A percentile compares a stretch with the other conserved stretches of the same genome.
phyloP scores from a whole-genome alignment of 2,797 vertebrate genomes.

The Myotis daubentonii region DNA sequence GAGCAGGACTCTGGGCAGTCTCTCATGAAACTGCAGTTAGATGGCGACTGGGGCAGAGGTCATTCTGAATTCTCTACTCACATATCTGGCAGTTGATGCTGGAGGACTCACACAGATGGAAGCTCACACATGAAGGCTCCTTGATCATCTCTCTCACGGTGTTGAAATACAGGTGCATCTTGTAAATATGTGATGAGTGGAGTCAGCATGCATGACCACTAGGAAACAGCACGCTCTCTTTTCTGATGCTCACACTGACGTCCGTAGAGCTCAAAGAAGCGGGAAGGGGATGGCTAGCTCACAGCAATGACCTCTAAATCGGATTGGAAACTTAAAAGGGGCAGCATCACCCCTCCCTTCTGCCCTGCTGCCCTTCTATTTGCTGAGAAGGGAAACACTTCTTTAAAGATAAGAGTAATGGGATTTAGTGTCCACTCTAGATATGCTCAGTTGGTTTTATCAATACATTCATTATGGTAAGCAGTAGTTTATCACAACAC shows the following conservation, averaged over 20 bases:
- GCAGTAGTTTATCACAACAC: conserved; percentile 16
- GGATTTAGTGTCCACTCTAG: neutral
- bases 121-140: neutral
- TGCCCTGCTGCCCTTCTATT: neutral
- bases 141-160: neutral
- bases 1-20: neutral
- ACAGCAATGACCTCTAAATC: neutral
- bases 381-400: neutral
- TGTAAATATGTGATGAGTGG: neutral
- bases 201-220: neutral
- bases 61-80: neutral
- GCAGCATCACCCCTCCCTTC: neutral
- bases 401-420: conserved; percentile 27
- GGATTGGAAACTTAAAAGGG: neutral
- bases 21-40: neutral
- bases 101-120: neutral
- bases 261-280: neutral
- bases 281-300: neutral
- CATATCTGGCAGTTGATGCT: neutral
- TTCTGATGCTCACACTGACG: neutral
- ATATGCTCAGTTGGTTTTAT: neutral
- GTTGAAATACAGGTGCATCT: neutral
- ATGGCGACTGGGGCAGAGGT: neutral
- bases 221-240: neutral
- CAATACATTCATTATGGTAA: neutral